Base-by-base conservation (phyloP, 2,797 vertebrate genomes). In the Malurus splendens region DNA sequence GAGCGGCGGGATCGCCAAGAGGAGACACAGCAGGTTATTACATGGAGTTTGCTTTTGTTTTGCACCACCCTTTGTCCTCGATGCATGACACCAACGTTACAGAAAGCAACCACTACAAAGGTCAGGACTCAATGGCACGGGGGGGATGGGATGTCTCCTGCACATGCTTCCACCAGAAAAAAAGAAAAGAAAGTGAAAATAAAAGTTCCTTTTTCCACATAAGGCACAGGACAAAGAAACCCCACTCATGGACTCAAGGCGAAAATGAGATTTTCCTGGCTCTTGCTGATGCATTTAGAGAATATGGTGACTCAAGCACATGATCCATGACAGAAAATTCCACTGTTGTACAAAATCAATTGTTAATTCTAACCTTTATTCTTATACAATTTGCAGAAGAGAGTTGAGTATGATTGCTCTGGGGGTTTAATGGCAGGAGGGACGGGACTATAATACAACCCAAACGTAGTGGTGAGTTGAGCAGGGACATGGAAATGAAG, bases 171-270 rank as follows among this genome's bases (percentile, higher is more conserved):
- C 96, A 96, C 93, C 96, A 92, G 84, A 93, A 93, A 81, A 64
- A 64, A 30, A 68, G 32, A 38, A 57, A n/a, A 66, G 42, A 79
- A 91, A 70, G 82, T 12, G 62, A 87, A 87, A 92, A 68, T 30
- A 83, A 77, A 96, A 94, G 94, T 97, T 98, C 96, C 98, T 98
- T 98, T 98, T 98, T 98, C 98, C 98, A 98, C 97, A 94, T 99
- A 99, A 99, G 98, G 98, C 98, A 98, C 99, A 98, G 98, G 98
- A 99, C 98, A 98, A 98, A 99, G 96, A 98, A 98, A 98, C 97
- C 97, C 98, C 97, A 97, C 96, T 97, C 96, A 98, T 95, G 98
- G 96, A 97, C 90, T 96, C 68, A 93, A 97, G 96, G 96, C 82
- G 88, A 94, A 95, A 95, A 97, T 90, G 96, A 97, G 87, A 85